Evolutionary conservation across 1,140 invertebrate genomes (phyloP), one percentile per base, ranked within the genome.

Genomic region (Drosophila bocqueti): DNA sequence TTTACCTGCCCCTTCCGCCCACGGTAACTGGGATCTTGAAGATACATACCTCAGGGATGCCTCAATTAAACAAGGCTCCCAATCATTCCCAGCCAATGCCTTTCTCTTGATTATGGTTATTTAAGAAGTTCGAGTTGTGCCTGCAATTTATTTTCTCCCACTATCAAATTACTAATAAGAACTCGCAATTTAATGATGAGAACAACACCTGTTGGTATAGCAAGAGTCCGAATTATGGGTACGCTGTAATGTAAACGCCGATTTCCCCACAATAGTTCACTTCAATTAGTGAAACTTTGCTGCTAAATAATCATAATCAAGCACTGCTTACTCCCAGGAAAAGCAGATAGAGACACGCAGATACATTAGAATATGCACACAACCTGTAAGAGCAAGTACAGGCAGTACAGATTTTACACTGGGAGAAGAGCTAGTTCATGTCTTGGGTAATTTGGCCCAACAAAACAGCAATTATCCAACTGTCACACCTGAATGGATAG

Each of bases 381-480:
- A 7, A 18, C 50, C n/a, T 18, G 29, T 13, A 18, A 9, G 18
- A 38, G 13, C 34, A 15, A 9, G 31, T 36, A 16, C 8, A 59
- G n/a, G 11, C 26, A 40, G 24, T 24, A 24, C 2, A 24, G 16
- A 15, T 34, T 61, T 61, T 40, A 57, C 54, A 40, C n/a, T 24
- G 59, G 68, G 46, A 57, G 49, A 60, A n/a, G 55, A 36, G 45
- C 38, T 66, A 50, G 40, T 61, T 72, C 45, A 67, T 43, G 38
- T 24, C 31, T 47, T 60, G 40, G 54, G 15, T 57, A 57, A 40
- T 57, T 26, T 29, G 21, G 18, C 26, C 5, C 26, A 29, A 21
- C 21, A 40, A 13, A 21, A 65, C 10, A n/a, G 34, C 7, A 10
- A 62, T 15, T 61, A 31, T n/a, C 9, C 15, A 38, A 13, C 13